Conservation (phyloP, 2,888 invertebrate genomes). For the Drosophila kokeensis region DNA sequence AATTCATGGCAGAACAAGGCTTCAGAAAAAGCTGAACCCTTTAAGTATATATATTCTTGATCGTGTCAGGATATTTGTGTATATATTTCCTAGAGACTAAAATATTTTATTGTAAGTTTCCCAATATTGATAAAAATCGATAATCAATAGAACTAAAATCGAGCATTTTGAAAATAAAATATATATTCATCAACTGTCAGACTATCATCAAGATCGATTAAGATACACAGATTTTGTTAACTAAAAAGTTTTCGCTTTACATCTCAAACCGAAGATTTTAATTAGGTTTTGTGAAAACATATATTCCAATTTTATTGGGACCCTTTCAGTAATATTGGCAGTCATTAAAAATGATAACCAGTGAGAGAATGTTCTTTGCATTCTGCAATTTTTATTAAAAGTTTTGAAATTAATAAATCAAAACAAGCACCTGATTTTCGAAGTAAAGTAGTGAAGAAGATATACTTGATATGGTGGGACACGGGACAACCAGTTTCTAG, state of each 20-base stretch:
- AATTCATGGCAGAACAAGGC: too few species aligned
- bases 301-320: too few species aligned
- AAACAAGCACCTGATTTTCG: too few species aligned
- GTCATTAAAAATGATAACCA: too few species aligned
- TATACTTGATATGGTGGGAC: background rate
- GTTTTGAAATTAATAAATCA: too few species aligned
- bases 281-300: too few species aligned
- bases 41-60: background rate
- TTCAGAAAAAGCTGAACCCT: too few species aligned
- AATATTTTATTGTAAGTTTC: background rate
- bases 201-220: background rate
- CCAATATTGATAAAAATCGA: background rate
- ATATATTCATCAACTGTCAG: background rate
- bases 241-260: background rate
- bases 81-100: background rate
- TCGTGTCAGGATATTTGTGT: background rate
- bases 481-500: background rate
- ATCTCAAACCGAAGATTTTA: too few species aligned
- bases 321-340: too few species aligned
- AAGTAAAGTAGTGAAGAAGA: too few species aligned
- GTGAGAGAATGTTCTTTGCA: too few species aligned
- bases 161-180: background rate
- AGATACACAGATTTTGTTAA: background rate
- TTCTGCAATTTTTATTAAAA: too few species aligned
- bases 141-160: background rate